Evolutionary conservation across 2,888 invertebrate genomes (phyloP), one percentile per base, ranked within the genome.

Genomic region (Leptarthrus brevirostris): DNA sequence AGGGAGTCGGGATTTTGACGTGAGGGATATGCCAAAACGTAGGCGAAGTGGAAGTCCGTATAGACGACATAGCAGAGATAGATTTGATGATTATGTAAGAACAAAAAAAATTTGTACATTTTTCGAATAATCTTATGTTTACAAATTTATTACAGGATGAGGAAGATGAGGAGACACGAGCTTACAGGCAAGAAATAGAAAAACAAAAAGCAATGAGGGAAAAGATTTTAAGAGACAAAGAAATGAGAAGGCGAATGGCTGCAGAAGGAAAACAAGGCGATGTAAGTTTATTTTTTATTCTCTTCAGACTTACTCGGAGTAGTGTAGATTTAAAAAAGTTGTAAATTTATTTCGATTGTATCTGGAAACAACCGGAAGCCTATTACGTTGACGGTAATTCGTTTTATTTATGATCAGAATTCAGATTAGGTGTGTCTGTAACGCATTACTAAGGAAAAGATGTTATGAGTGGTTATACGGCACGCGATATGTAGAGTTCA

Each of bases 101-200:
- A 20, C n/a, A n/a, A n/a, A n/a, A n/a, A n/a, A n/a, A n/a, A n/a
- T n/a, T n/a, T n/a, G 54, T 30, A 3, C 8, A 1, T 2, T 22
- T 12, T n/a, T 16, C 20, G 47, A 12, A 1, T 6, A 16, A 5
- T 18, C 8, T 18, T 18, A 52, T 6, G 16, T 52, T 18, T 52
- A 16, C 10, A 6, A 40, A 18, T 34, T 26, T 74, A 52, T 5
- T 69, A 24, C 75, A 83, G 81, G 81, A 81, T 78, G 86, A 86
- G 66, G 87, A 87, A 79, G 87, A 87, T 77, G 87, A 86, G 77
- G 86, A 87, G 77, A 87, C 86, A 16, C 83, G 83, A 73, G 83
- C 81, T 52, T 87, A 86, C 78, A 82, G 86, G 69, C 77, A 82
- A 74, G 83, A 86, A 81, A 87, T 87, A 20, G 87, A 86, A 78